A percentile compares a stretch with the other conserved stretches of the same genome.
phyloP scores from a whole-genome alignment of 2,888 invertebrate species.

The Cantharis flavilabris region DNA sequence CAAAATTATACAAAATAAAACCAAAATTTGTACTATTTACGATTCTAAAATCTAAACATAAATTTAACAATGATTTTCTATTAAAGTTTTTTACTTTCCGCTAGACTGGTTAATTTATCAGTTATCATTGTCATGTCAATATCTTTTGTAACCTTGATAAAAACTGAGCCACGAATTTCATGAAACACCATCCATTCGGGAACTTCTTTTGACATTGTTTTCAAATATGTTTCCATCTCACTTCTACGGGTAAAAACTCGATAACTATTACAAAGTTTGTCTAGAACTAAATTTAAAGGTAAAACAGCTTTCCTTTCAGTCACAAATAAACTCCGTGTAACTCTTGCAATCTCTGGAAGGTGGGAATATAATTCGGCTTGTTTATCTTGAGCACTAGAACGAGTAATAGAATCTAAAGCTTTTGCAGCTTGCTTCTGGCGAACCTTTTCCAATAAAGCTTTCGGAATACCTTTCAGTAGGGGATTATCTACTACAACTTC shows the following conservation, averaged over 20 bases:
- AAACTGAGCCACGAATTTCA: conserved; percentile 68
- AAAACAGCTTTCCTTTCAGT: conserved; percentile 86
- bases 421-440: conserved; percentile 88
- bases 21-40: not conserved
- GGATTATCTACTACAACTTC: conserved; percentile 47
- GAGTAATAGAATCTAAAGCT: conserved; percentile 80
- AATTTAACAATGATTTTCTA: not conserved
- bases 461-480: conserved; percentile 79
- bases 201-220: conserved; percentile 71
- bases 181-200: conserved; percentile 78
- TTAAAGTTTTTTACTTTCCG: conserved; percentile 59
- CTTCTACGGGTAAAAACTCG: conserved; percentile 67
- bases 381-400: conserved; percentile 72
- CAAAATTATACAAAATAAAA: not conserved
- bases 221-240: conserved; percentile 78
- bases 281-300: conserved; percentile 72
- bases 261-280: conserved; percentile 81
- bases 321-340: conserved; percentile 83
- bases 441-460: conserved; percentile 82
- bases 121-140: conserved; percentile 72
- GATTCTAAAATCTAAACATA: not conserved
- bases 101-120: conserved; percentile 67
- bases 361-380: conserved; percentile 75
- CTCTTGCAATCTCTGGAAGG: conserved; percentile 83
- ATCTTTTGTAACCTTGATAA: conserved; percentile 72